Conservation (phyloP, 1,140 invertebrate species). For the Eriocheir sinensis region DNA sequence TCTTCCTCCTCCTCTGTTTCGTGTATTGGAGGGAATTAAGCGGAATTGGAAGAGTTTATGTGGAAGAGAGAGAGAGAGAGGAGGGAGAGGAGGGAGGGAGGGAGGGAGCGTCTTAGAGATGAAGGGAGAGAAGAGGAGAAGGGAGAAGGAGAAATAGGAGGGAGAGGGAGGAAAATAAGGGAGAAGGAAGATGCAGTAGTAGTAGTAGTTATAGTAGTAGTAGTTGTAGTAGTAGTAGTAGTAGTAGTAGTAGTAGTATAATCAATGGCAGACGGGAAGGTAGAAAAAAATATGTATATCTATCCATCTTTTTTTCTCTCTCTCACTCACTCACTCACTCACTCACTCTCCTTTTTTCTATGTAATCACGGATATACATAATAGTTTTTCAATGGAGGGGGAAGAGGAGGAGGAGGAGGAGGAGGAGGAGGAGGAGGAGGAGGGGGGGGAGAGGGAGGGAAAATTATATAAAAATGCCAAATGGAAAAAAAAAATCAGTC, state of each 20-base stretch:
- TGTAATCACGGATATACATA: conserved; percentile 48
- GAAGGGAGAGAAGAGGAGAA: too few species aligned
- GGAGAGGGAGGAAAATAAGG: neutral
- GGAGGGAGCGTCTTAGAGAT: too few species aligned
- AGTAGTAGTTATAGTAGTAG: conserved; percentile 29
- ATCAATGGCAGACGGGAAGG: neutral
- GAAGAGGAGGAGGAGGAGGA: neutral
- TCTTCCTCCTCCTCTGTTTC: too few species aligned
- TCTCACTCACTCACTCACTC: neutral
- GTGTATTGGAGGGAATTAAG: neutral
- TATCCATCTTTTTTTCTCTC: neutral
- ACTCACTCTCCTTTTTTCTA: neutral
- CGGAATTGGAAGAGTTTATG: neutral
- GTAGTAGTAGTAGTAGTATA: neutral
- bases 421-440: neutral
- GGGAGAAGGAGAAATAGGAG: neutral
- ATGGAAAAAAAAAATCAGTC: conserved; percentile 11
- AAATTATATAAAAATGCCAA: neutral
- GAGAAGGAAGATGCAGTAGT: conserved; percentile 1
- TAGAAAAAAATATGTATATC: too few species aligned
- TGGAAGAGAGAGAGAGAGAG: conserved; percentile 47
- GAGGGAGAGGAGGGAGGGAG: neutral
- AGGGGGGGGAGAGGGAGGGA: neutral
- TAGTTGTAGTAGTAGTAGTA: neutral
- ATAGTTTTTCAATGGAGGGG: conserved; percentile 44